Base-by-base conservation (phyloP, 2,888 invertebrate genomes). In the Drymonia ruficornis region DNA sequence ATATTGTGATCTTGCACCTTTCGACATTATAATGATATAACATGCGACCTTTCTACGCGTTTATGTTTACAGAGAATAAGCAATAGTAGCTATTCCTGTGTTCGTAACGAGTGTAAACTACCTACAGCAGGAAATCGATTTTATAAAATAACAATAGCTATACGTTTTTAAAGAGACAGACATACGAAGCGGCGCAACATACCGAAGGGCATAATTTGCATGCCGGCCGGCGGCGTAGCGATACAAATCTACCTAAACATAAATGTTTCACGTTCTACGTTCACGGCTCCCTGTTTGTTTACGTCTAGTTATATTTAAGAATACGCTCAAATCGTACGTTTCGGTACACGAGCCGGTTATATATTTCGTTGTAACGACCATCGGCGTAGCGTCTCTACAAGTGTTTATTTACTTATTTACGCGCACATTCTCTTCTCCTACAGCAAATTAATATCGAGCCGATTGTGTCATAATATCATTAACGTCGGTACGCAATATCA, bases 321-420 rank as follows among this genome's bases (percentile, higher is more conserved):
- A 56, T 53, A 63, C 49, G 57, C 59, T 49, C 42, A 55, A 63
- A 63, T 44, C 19, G 50, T 59, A 58, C 47, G 53, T 66, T 61
- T 57, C 49, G 19, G 44, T 38, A 59, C 52, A 45, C 53, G 48
- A 52, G 23, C 36, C 42, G 16, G 49, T 57, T 49, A 46, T 44
- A 52, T 51, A 36, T 52, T 31, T 44, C 31, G 45, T 52, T 11
- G 43, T 42, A 56, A 59, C 55, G 54, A 52, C 50, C 40, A 57
- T 55, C 58, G 65, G 69, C 74, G 76, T 74, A 74, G 70, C 76
- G 73, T 75, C 74, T 75, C 83, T 81, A 85, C 87, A 86, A 87
- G 84, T 90, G 89, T 89, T 90, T 90, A 88, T 89, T 89, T 89
- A 90, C 88, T 65, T 81, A 72, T 74, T 74, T 70, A 70, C 70